phyloP scores from a whole-genome alignment of 2,797 vertebrate species.

The Manis pentadactyla region DNA sequence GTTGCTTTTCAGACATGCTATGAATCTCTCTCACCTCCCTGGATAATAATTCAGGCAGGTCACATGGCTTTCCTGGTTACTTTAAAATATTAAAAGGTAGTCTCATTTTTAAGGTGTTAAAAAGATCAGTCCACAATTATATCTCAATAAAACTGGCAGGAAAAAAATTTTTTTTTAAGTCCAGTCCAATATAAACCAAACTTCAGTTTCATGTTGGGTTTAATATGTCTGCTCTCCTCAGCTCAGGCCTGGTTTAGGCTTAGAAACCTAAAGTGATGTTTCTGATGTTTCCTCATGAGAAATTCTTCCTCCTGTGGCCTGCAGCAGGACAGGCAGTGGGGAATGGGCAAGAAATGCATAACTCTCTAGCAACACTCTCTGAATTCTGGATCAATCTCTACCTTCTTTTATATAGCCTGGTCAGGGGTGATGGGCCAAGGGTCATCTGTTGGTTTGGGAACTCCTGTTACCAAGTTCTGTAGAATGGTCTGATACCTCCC shows the following conservation, averaged over 20 bases:
- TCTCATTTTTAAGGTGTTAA: background rate
- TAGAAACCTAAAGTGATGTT: background rate
- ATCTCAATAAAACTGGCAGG: background rate
- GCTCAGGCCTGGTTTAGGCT: background rate
- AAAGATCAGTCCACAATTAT: background rate
- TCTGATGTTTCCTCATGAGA: background rate
- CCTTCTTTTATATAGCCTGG: background rate
- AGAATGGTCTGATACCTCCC: background rate
- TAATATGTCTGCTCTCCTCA: background rate
- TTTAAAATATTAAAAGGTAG: background rate
- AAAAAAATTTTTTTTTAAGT: background rate
- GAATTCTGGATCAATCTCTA: background rate
- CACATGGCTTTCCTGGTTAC: background rate
- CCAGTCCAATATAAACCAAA: background rate
- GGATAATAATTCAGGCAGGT: background rate
- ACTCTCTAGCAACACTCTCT: background rate
- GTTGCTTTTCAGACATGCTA: background rate
- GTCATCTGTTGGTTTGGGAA: background rate
- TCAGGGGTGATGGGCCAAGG: background rate
- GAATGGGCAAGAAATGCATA: background rate
- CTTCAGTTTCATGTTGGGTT: background rate
- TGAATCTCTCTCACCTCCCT: background rate
- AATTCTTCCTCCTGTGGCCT: background rate
- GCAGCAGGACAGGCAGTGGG: no score
- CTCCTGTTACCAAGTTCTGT: background rate